phyloP scores from a whole-genome alignment of 2,797 vertebrate genomes.

The Cheracebus regulus region DNA sequence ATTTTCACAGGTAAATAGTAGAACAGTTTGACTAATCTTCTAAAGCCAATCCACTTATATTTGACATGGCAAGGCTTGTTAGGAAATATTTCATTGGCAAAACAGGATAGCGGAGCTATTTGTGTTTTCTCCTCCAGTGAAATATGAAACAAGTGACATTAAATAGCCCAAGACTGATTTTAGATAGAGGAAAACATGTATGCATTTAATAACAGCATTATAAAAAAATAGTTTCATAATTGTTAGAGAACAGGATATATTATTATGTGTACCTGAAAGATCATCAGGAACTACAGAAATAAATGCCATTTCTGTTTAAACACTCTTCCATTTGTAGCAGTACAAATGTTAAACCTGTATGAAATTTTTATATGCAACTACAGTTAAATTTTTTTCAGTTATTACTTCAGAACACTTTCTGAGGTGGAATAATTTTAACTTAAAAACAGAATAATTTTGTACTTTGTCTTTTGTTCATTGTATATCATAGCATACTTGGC shows the following conservation, averaged over 20 bases:
- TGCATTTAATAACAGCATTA: neutral
- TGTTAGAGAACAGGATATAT: neutral
- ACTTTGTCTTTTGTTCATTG: neutral
- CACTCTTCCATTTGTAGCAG: neutral
- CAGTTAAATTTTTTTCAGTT: neutral
- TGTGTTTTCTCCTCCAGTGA: slow-evolving; percentile 7
- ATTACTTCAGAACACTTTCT: neutral
- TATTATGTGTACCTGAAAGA: neutral
- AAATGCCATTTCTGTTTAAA: neutral
- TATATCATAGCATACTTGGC: neutral
- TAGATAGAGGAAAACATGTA: neutral
- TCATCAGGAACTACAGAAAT: neutral
- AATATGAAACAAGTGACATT: slow-evolving; percentile 12
- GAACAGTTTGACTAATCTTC: slow-evolving; percentile 46
- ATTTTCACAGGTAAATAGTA: slow-evolving; percentile 76
- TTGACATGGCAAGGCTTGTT: slow-evolving; percentile 26
- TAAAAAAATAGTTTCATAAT: neutral
- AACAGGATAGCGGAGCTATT: slow-evolving; percentile 50
- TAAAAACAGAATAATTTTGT: neutral
- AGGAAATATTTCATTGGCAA: slow-evolving; percentile 60
- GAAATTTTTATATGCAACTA: neutral
- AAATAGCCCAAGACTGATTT: slow-evolving; percentile 21
- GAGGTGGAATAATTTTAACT: neutral
- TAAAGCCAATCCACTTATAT: slow-evolving; percentile 30
- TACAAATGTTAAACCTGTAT: neutral